Base-by-base conservation (phyloP, 2,797 vertebrate species). In the Eutrigla gurnardus region DNA sequence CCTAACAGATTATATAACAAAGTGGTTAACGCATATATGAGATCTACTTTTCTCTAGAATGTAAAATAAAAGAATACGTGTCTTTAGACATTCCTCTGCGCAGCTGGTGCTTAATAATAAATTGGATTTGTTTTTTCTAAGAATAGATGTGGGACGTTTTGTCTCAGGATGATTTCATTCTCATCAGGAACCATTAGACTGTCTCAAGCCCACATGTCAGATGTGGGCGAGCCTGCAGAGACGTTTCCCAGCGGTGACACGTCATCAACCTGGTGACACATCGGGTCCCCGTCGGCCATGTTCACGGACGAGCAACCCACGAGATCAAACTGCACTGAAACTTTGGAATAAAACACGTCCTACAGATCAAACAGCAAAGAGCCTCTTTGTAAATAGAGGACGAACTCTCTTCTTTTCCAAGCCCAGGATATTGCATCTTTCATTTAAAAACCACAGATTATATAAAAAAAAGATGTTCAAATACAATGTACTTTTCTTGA, bases 231-330 rank as follows among this genome's bases (percentile, higher is more conserved):
- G 57, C 75, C 77, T 74, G 80, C 65, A 25, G 88, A 91, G 88
- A 89, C 69, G 37, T 84, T 80, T 89, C 73, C 82, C 78, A 57
- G 80, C 72, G 80, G 89, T 85, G 86, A 81, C 89, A 88, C 82
- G n/a, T 88, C 90, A 86, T 62, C 80, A 91, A 90, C 86, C 84
- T 75, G 81, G 46, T 88, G 87, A 92, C 89, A 90, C 78, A 78
- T 91, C 72, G 14, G 13, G 60, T 82, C 82, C 82, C 82, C 57
- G 82, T 69, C 46, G 61, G 7, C 70, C 70, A 40, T 2, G 3
- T 77, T 81, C 64, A 86, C 53, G 70, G 82, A 81, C 85, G 85
- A 81, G 52, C 76, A 86, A 73, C 75, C 84, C 85, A 77, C 63
- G 81, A 84, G 52, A 33, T 77, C 35, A 78, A 81, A 73, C 39